Conservation (phyloP, 2,797 vertebrate species). For the Kryptopterus vitreolus region DNA sequence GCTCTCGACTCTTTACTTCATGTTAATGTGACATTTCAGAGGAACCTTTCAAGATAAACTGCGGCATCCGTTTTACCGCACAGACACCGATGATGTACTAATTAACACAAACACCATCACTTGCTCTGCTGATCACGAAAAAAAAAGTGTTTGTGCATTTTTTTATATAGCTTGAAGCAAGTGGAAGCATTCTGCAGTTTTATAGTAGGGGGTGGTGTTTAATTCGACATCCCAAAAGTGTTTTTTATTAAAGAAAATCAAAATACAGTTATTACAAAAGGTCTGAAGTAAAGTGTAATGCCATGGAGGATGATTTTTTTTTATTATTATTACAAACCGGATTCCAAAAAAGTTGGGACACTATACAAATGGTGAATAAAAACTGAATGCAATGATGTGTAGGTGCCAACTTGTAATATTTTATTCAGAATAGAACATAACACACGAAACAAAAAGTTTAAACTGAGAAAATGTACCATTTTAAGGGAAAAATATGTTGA, state of each 20-base stretch:
- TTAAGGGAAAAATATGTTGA: too few species aligned
- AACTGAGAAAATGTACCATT: too few species aligned
- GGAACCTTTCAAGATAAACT: conserved; percentile 63
- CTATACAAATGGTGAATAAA: too few species aligned
- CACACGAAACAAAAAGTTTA: too few species aligned
- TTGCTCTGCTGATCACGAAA: neutral
- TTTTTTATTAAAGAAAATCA: neutral
- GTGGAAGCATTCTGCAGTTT: neutral
- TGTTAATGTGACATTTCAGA: conserved; percentile 73
- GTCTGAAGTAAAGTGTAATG: neutral
- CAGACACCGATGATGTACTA: conserved; percentile 57
- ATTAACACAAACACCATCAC: conserved; percentile 57
- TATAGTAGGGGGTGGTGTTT: neutral
- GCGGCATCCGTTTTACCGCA: conserved; percentile 59
- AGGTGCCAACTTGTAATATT: too few species aligned
- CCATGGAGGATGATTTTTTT: neutral
- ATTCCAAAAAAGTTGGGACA: too few species aligned
- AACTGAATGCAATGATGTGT: too few species aligned
- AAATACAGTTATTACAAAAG: neutral
- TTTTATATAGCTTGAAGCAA: neutral
- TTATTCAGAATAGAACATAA: too few species aligned
- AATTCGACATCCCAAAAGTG: neutral
- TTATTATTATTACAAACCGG: neutral
- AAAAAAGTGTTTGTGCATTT: neutral
- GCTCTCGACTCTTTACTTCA: conserved; percentile 66